phyloP scores from a whole-genome alignment of 2,888 invertebrate genomes.

The Sacculina carcini region DNA sequence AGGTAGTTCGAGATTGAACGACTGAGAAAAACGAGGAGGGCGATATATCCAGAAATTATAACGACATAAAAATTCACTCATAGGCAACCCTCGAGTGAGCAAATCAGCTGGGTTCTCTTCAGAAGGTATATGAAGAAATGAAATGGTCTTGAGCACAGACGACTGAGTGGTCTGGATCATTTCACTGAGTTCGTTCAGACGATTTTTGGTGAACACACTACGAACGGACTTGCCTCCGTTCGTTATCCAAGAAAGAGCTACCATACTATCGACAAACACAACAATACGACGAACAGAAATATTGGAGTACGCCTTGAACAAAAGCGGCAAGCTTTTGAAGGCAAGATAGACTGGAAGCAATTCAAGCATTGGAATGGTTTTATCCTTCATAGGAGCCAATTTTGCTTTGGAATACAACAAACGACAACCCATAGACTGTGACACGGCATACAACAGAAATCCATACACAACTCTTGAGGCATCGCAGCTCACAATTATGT shows the following conservation, averaged over 20 bases:
- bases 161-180: too few species aligned
- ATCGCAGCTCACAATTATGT: neutral
- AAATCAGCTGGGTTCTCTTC: neutral
- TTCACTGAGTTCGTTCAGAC: neutral
- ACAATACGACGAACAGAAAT: neutral
- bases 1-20: neutral
- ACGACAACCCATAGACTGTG: neutral
- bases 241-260: neutral
- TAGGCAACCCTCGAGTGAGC: neutral
- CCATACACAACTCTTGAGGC: neutral
- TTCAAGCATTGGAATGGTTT: neutral
- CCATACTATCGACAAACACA: neutral
- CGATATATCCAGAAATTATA: neutral
- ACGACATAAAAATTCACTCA: neutral
- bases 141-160: neutral
- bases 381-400: neutral
- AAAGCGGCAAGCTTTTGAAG: neutral
- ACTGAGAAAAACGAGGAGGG: neutral
- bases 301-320: neutral
- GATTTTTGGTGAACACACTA: neutral
- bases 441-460: neutral
- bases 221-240: neutral
- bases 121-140: neutral
- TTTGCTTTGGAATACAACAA: neutral
- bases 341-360: conserved; percentile 1